Evolutionary conservation across 2,888 invertebrate genomes (phyloP), one percentile per base, ranked within the genome.

Genomic region (Phoenoteleia sp.): DNA sequence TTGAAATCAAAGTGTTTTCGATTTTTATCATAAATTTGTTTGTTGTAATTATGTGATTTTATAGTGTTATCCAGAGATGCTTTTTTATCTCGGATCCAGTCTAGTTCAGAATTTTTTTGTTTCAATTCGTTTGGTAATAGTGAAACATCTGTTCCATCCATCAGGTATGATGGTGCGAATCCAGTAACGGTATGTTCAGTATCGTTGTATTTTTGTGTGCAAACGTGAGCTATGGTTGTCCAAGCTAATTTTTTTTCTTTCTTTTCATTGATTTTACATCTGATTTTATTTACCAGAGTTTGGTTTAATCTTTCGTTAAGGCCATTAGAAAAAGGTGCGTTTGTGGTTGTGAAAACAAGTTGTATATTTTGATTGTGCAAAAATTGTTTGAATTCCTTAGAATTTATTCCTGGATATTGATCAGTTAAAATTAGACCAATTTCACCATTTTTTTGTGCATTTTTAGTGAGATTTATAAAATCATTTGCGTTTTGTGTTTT

Each of bases 1-100:
- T 90, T 87, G 33, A 91, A 90, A 19, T 88, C 54, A n/a, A 87
- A 79, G 5, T 88, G 25, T 83, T 87, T 91, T 74, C 88, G 60
- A 64, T 88, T 84, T 85, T 84, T n/a, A n/a, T n/a, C n/a, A n/a
- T n/a, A n/a, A n/a, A n/a, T n/a, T n/a, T n/a, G n/a, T n/a, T n/a
- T n/a, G n/a, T n/a, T n/a, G n/a, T n/a, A n/a, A n/a, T n/a, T n/a
- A n/a, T n/a, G n/a, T n/a, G n/a, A n/a, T n/a, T n/a, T n/a, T n/a
- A n/a, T n/a, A n/a, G n/a, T n/a, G n/a, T n/a, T n/a, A n/a, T n/a
- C n/a, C n/a, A n/a, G 86, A 72, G 91, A 89, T 58, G 84, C n/a
- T n/a, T n/a, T n/a, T n/a, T n/a, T n/a, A n/a, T n/a, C n/a, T n/a
- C n/a, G n/a, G n/a, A n/a, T n/a, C n/a, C n/a, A n/a, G n/a, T n/a